A percentile compares a stretch with the other conserved stretches of the same genome.
These are phyloP conservation scores for Melipona beecheii DNA, from an alignment of 2,888 invertebrate species.

Conservation along the genomic window DNA sequence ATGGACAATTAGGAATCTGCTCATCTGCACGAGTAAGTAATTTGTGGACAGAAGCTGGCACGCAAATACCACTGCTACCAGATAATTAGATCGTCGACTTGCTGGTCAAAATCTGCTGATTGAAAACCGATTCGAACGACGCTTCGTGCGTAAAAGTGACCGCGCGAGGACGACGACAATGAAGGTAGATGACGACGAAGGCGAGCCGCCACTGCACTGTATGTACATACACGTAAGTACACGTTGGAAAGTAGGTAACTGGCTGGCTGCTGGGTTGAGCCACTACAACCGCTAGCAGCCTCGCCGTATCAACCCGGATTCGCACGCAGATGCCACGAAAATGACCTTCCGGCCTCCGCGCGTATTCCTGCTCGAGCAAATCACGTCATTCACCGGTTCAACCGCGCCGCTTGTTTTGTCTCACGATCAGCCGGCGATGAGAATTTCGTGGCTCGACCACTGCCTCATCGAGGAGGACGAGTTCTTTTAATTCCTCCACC, in stretches of 20 bases:
- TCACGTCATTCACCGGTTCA: slow-evolving; percentile 55
- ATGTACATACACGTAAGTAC: neutral
- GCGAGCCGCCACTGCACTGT: slow-evolving; percentile 21
- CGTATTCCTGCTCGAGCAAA: slow-evolving; percentile 52
- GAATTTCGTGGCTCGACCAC: neutral
- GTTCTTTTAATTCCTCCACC: neutral
- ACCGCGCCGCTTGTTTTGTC: slow-evolving; percentile 38
- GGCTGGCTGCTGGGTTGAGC: slow-evolving; percentile 47
- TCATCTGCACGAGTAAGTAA: no score
- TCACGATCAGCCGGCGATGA: neutral
- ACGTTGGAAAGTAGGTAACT: slow-evolving; percentile 62
- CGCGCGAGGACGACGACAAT: slow-evolving; percentile 19
- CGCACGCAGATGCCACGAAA: slow-evolving; percentile 60
- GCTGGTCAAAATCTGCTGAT: slow-evolving; percentile 22
- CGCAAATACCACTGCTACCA: no score
- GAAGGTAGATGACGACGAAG: slow-evolving; percentile 29
- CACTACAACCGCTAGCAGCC: slow-evolving; percentile 16
- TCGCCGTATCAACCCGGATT: slow-evolving; percentile 60
- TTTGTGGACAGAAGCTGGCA: no score
- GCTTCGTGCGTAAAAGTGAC: no score
- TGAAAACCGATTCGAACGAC: no score
- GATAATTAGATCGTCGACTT: neutral
- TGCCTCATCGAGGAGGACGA: neutral
- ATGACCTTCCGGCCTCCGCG: slow-evolving; percentile 66
- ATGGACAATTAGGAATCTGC: no score